A percentile compares a stretch with the other conserved stretches of the same genome.
phyloP scores from a whole-genome alignment of 53 echinoderm and acorn worm species.

The Actinopyga echinites region DNA sequence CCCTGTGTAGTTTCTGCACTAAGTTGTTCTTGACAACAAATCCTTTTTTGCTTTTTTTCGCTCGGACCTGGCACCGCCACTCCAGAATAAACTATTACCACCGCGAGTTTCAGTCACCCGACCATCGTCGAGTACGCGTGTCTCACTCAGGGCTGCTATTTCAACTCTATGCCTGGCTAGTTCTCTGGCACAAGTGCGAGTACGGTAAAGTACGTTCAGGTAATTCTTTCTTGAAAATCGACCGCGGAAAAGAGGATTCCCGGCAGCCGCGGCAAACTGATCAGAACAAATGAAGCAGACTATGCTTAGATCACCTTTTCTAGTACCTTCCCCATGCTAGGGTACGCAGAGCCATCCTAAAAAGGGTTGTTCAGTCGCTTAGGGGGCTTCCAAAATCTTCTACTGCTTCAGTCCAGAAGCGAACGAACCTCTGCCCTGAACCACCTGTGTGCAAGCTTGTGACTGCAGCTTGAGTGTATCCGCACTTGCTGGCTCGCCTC shows the following conservation, averaged over 20 bases:
- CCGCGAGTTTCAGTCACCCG: not conserved
- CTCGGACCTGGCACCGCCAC: not conserved
- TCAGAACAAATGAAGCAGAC: constrained; percentile 39
- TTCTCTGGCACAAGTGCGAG: not conserved
- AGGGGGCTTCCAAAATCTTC: not conserved
- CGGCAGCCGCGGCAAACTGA: constrained; percentile 36
- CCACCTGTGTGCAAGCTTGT: constrained; percentile 53
- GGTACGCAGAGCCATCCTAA: constrained; percentile 19
- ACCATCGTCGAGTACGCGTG: constrained; percentile 1
- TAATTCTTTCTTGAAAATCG: too few relatives aligned
- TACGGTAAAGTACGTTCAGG: not conserved
- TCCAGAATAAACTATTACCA: constrained; percentile 35
- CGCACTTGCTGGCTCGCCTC: constrained; percentile 38
- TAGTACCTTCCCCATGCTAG: constrained; percentile 3
- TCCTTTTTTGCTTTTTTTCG: not conserved
- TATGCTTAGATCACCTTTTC: constrained; percentile 49
- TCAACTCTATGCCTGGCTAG: constrained; percentile 23
- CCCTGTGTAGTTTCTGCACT: too few relatives aligned
- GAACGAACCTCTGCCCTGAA: constrained; percentile 40
- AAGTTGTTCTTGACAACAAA: not conserved
- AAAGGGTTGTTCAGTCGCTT: not conserved
- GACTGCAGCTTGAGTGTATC: constrained; percentile 45
- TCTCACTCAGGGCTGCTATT: constrained; percentile 32
- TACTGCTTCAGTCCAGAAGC: constrained; percentile 4
- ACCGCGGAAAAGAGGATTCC: not conserved